These are phyloP conservation scores for Macrotis lagotis DNA, from an alignment of 2,113 vertebrate species.

Conservation along the genomic window DNA sequence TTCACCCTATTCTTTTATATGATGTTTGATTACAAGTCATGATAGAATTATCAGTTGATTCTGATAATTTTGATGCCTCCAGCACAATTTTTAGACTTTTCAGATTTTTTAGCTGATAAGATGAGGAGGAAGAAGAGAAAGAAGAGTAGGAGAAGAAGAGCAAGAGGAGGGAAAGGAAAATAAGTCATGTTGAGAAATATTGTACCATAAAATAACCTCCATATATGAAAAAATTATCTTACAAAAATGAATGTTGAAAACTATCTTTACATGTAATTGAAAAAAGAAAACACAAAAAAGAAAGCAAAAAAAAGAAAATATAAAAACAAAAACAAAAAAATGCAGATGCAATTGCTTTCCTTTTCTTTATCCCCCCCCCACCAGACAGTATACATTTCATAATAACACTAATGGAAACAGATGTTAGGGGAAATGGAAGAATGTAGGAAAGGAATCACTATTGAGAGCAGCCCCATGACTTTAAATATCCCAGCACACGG, in stretches of 20 bases:
- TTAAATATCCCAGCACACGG: neutral
- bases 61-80: neutral
- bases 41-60: no score
- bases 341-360: neutral
- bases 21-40: no score
- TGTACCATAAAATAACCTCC: neutral
- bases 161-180: neutral
- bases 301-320: no score
- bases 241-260: no score
- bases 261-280: no score
- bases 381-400: constrained; percentile 27
- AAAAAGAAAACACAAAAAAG: no score
- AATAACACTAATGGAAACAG: neutral
- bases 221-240: neutral
- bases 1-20: no score
- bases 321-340: no score
- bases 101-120: no score
- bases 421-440: neutral
- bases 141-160: no score
- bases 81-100: no score
- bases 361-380: neutral
- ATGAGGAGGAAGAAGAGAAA: neutral
- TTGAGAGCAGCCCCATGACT: neutral
- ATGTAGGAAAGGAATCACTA: neutral
- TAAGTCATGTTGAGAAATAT: neutral